phyloP scores from a whole-genome alignment of 2,797 vertebrate species.

The Ibycter americanus region DNA sequence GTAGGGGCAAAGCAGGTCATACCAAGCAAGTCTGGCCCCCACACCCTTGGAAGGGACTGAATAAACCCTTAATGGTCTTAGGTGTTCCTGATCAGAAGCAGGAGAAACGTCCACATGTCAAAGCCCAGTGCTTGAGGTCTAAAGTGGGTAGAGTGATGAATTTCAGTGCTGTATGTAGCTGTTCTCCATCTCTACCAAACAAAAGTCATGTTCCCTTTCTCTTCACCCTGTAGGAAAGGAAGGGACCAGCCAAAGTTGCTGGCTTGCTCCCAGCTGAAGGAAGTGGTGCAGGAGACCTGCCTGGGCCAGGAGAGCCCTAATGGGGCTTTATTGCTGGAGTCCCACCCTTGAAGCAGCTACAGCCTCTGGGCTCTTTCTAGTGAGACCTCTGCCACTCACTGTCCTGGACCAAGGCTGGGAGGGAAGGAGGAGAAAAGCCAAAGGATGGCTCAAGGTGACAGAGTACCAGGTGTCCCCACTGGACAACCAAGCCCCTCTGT shows the following conservation, averaged over 20 bases:
- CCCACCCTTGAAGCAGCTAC: background rate
- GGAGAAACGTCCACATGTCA: background rate
- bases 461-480: background rate
- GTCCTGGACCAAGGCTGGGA: background rate
- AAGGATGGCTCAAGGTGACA: background rate
- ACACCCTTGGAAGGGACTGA: background rate
- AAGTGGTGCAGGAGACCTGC: background rate
- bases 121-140: background rate
- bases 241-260: background rate
- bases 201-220: background rate
- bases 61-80: background rate
- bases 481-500: background rate
- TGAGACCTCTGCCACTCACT: background rate
- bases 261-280: background rate
- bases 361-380: background rate
- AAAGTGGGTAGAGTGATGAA: background rate
- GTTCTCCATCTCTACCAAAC: background rate
- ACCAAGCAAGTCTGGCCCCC: background rate
- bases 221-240: background rate
- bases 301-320: background rate
- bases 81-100: background rate
- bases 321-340: background rate
- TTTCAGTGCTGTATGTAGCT: background rate
- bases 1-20: background rate
- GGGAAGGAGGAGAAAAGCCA: background rate